Base-by-base conservation (phyloP, 2,113 vertebrate genomes). In the Plectropomus leopardus region DNA sequence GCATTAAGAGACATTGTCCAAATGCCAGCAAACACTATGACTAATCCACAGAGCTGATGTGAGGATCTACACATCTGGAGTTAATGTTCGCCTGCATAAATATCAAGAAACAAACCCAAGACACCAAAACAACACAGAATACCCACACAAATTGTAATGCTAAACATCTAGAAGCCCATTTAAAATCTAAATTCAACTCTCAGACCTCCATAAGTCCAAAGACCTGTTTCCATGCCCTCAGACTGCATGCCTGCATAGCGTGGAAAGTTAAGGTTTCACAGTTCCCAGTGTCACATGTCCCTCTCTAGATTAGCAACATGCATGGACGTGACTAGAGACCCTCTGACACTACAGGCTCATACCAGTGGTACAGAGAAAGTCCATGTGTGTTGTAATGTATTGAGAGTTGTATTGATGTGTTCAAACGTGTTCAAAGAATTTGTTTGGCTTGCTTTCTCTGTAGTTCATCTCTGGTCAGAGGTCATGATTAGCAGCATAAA, bases 181-280 rank as follows among this genome's bases (percentile, higher is more conserved):
- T 86, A 26, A 74, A 92, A 85, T 90, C 85, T 80, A 88, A 88
- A 90, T 87, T 78, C 71, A 70, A 68, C 72, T 76, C 34, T 7
- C 24, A 90, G 88, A 87, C 86, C 87, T 84, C 84, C 67, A 75
- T 59, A 53, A 77, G 73, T 74, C 47, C 54, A 78, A 54, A 74
- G 54, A 50, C 67, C 78, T 79, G 77, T 87, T 85, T 92, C 78
- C 70, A 68, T 90, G 76, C 76, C 82, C 59, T 76, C 61, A 51
- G 78, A 84, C 47, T 47, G 76, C 89, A 85, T 83, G 80, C 81
- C 84, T 83, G 54, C 86, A 86, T 89, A 70, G 85, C 57, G 73
- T 68, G 53, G 84, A 88, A 87, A 91, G 92, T 91, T 93, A 83
- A 92, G 72, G 75, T 92, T 91, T 84, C 88, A 51, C 54, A 53